Evolutionary conservation across 2,797 vertebrate genomes (phyloP).

Genomic region (Poecilia velifera): DNA sequence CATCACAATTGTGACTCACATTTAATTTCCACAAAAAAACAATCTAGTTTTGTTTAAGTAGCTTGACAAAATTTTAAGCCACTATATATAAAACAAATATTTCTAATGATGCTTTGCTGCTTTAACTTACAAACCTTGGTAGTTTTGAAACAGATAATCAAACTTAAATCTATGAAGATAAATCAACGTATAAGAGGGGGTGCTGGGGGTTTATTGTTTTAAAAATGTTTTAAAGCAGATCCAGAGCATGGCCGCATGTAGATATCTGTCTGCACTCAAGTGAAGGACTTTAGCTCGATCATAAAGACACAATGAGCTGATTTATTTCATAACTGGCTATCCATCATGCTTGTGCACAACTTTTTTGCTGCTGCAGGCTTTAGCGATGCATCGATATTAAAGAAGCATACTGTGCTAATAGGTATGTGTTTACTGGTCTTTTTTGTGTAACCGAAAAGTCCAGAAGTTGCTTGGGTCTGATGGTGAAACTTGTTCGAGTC

Average conservation of each 20-base stretch:
- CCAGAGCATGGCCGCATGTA: not conserved
- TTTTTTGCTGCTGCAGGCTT: not conserved
- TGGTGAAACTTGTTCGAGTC: conserved; percentile 50
- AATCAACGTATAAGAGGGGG: not conserved
- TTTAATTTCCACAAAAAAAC: not conserved
- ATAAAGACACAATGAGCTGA: not conserved
- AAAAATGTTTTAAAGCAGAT: not conserved
- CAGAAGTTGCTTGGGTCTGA: conserved; percentile 61
- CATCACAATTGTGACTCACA: not conserved
- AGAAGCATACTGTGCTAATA: conserved; percentile 11
- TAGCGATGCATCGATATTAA: not conserved
- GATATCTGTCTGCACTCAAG: not conserved
- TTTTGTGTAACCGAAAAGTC: conserved; percentile 20
- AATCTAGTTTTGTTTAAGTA: not conserved
- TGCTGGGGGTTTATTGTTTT: not conserved
- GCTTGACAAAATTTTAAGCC: not conserved
- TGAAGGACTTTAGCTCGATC: not conserved
- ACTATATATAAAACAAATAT: not conserved
- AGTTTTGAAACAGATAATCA: not conserved
- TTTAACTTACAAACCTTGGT: not conserved
- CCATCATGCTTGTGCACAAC: not conserved
- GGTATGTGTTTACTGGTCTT: not conserved
- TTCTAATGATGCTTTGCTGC: not conserved
- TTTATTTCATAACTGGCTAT: not conserved
- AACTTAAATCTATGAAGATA: not conserved